Evolutionary conservation across 2,797 vertebrate species (phyloP).

Genomic region (Sylvilagus floridanus): DNA sequence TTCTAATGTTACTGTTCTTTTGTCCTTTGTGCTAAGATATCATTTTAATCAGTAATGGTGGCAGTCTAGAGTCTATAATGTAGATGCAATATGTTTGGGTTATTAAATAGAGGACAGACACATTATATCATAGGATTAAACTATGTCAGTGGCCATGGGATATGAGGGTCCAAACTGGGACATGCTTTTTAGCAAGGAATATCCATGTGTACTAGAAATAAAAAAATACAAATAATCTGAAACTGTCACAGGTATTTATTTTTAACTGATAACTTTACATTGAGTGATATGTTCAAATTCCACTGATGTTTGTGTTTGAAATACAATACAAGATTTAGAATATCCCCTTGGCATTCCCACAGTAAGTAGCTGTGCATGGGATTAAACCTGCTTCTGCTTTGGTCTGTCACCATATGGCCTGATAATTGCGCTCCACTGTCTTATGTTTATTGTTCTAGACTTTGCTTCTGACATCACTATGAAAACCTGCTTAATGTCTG

Average conservation of each 20-base stretch:
- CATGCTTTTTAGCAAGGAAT: background rate
- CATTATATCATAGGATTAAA: background rate
- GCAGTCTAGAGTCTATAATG: background rate
- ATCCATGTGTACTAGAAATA: background rate
- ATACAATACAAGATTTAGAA: background rate
- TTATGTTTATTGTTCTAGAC: background rate
- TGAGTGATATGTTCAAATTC: background rate
- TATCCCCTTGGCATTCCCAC: background rate
- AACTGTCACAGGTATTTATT: background rate
- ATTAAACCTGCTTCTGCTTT: no score
- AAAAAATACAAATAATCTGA: background rate
- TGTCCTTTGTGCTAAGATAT: background rate
- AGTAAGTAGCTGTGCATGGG: rapidly evolving
- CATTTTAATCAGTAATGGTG: background rate
- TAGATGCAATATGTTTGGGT: background rate
- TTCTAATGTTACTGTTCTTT: background rate
- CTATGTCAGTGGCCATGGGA: background rate
- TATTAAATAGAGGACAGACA: background rate
- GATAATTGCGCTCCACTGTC: rapidly evolving
- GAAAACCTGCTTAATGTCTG: background rate
- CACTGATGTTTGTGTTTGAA: background rate
- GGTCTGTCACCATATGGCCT: background rate
- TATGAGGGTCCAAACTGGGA: background rate
- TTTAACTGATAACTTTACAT: background rate
- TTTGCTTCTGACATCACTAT: background rate